phyloP scores from a whole-genome alignment of 2,113 vertebrate genomes.

The Melanocharis versteri region DNA sequence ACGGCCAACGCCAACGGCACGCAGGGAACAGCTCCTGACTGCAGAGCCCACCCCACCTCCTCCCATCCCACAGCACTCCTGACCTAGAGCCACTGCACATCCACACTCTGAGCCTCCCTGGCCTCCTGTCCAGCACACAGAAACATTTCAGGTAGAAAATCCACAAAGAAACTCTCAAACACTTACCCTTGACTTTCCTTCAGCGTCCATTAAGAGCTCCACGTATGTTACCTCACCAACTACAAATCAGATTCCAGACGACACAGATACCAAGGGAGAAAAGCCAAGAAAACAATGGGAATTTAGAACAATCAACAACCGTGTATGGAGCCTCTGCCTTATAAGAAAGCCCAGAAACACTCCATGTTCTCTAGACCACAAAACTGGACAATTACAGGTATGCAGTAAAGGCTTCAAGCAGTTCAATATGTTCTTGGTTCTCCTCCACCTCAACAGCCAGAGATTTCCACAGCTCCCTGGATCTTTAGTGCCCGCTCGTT shows the following conservation, averaged over 20 bases:
- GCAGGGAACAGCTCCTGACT: conserved; percentile 56
- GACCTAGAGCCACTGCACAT: not conserved
- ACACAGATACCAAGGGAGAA: conserved; percentile 99
- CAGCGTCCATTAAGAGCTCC: conserved; percentile 99
- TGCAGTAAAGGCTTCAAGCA: conserved; percentile 83
- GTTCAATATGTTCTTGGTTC: conserved; percentile 67
- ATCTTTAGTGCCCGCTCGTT: conserved; percentile 31
- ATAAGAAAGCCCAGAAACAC: conserved; percentile 89
- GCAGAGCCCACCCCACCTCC: conserved; percentile 62
- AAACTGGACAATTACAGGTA: conserved; percentile 91
- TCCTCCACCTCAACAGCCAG: conserved; percentile 63
- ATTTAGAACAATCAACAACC: conserved; percentile 98
- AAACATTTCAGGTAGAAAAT: conserved; percentile 73
- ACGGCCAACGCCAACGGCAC: conserved; percentile 74
- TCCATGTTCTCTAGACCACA: conserved; percentile 85
- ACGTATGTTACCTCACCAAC: conserved; percentile 99
- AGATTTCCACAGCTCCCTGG: conserved; percentile 43
- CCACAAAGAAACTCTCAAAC: conserved; percentile 89
- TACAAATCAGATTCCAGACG: conserved; percentile 99
- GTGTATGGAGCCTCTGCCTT: conserved; percentile 89
- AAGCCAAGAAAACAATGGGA: conserved; percentile 99
- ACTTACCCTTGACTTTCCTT: conserved; percentile 99
- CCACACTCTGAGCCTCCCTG: conserved; percentile 72
- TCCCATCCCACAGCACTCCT: conserved; percentile 34
- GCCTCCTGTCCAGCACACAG: conserved; percentile 73